A percentile compares a stretch with the other conserved stretches of the same genome.
These are phyloP conservation scores for Crotalus horridus DNA, from an alignment of 2,113 vertebrate genomes.

Conservation along the genomic window DNA sequence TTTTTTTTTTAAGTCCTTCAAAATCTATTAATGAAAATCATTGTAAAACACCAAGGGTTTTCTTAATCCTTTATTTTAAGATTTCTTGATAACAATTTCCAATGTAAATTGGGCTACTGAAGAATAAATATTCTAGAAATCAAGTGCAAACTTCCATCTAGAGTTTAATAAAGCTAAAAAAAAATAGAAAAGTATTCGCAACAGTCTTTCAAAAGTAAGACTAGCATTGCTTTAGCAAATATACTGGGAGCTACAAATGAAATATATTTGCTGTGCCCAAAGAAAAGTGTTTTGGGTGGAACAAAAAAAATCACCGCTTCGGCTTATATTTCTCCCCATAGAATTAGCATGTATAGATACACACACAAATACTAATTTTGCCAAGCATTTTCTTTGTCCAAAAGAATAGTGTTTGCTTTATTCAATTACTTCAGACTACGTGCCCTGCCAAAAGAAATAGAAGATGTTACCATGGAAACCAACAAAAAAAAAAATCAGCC, in stretches of 20 bases:
- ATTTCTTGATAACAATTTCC: constrained; percentile 10
- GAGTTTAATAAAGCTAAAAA: background rate
- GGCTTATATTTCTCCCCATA: background rate
- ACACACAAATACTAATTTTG: constrained; percentile 6
- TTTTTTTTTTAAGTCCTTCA: background rate
- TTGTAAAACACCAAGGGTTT: constrained; percentile 3
- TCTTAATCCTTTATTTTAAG: background rate
- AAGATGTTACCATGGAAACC: constrained; percentile 41
- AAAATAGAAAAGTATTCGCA: background rate
- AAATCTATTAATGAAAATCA: constrained; percentile 4
- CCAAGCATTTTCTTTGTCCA: background rate
- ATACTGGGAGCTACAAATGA: background rate
- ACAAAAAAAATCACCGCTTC: background rate
- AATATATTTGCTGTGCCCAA: background rate
- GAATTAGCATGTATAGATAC: background rate
- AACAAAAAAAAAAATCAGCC: constrained; percentile 18
- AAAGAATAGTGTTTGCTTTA: constrained; percentile 29
- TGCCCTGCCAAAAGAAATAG: constrained; percentile 31
- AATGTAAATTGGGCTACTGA: background rate
- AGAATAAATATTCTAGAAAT: background rate
- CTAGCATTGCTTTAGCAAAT: background rate
- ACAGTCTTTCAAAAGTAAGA: background rate
- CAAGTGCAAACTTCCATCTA: background rate
- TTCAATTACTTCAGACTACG: constrained; percentile 30
- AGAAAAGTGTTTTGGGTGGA: background rate